Conservation (phyloP, 2,797 vertebrate genomes). For the Cryptoprocta ferox region DNA sequence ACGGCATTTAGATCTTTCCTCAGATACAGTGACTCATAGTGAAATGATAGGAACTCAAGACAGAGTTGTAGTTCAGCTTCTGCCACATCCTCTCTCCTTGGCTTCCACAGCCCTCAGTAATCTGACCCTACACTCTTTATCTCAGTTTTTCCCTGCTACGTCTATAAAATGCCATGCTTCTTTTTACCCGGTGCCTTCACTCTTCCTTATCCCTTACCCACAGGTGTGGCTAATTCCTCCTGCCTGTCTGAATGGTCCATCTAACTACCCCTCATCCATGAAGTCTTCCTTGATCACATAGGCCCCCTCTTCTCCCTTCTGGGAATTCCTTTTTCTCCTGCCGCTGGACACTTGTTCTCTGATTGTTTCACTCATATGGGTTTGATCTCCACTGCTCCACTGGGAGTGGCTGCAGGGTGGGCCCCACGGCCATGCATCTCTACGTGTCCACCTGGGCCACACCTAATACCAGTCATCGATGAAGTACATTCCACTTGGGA, state of each 20-base stretch:
- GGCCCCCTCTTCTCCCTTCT: neutral
- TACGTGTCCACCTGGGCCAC: neutral
- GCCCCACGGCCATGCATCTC: neutral
- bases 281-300: neutral
- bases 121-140: neutral
- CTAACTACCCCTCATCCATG: neutral
- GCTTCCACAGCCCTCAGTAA: neutral
- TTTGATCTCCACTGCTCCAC: neutral
- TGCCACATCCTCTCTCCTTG: neutral
- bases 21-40: neutral
- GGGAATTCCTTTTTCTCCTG: neutral
- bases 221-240: neutral
- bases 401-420: neutral
- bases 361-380: neutral
- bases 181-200: neutral
- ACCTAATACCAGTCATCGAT: accelerated
- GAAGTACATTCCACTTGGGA: neutral
- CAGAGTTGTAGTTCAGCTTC: neutral
- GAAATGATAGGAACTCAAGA: neutral
- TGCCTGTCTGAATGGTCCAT: neutral
- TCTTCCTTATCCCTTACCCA: neutral
- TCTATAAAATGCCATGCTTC: neutral
- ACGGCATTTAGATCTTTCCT: neutral
- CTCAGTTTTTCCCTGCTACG: neutral
- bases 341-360: neutral